Base-by-base conservation (phyloP, 2,888 invertebrate species). In the Caenorhabditis angaria region DNA sequence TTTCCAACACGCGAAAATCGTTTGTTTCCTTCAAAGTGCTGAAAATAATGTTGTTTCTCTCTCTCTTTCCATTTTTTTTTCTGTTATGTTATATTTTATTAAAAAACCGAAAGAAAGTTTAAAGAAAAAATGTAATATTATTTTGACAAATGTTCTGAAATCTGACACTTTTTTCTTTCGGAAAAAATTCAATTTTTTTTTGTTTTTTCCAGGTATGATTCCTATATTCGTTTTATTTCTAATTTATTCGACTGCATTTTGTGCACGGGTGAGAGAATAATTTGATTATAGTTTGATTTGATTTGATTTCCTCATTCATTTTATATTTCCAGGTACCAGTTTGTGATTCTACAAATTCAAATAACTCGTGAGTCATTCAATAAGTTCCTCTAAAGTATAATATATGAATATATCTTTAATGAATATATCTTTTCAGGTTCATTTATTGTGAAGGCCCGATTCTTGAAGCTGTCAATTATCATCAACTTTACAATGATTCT, bases 371-470 rank as follows among this genome's bases (percentile, higher is more conserved):
- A 69, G 76, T 71, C 8, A 25, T 20, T 18, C 35, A 22, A 18
- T 12, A 35, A 6, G 8, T 41, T 24, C 14, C 22, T 20, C 25
- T 3, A 27, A 50, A 29, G 27, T n/a, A n/a, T n/a, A 28, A 22
- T 20, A 54, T 35, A 24, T 12, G 4, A 22, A 53, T 29, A n/a
- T n/a, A n/a, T n/a, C n/a, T n/a, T 18, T 3, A 12, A 51, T 24
- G 22, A 10, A 63, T 56, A 48, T 28, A 27, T 50, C 20, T 56
- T 63, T 65, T 29, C 58, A 78, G 82, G 51, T 81, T 72, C 65
- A 83, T 85, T 53, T 85, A 84, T 67, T 85, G 85, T 63, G 67
- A 70, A 50, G 85, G 85, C 18, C 76, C 68, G 20, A 70, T 85
- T 47, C 72, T 85, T 6, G 80, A 81, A 58, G 84, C 85, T 10